Conservation (phyloP, 2,888 invertebrate species). For the Ornithoptera priamus region DNA sequence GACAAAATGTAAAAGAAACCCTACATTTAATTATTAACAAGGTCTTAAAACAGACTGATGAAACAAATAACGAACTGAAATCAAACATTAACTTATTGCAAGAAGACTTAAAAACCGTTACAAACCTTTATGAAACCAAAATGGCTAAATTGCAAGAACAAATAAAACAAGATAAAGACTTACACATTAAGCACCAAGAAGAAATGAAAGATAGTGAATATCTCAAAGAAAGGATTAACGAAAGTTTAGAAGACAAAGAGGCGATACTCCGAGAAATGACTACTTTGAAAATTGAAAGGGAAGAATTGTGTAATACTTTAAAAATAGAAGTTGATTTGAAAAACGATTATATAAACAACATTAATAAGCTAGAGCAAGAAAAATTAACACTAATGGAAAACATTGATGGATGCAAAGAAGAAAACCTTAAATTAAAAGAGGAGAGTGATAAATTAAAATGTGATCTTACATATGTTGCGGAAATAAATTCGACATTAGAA, state of each 20-base stretch:
- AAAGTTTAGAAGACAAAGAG: conserved; percentile 17
- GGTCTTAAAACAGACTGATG: conserved; percentile 27
- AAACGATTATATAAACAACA: conserved; percentile 31
- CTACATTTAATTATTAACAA: conserved; percentile 29
- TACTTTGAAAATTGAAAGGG: conserved; percentile 37
- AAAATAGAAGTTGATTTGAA: conserved; percentile 25
- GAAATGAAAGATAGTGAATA: conserved; percentile 43
- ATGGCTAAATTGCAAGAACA: conserved; percentile 37
- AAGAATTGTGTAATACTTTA: conserved; percentile 17
- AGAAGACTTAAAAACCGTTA: conserved; percentile 39
- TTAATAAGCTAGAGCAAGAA: conserved; percentile 31
- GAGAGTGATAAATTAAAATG: conserved; percentile 39
- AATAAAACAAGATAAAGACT: conserved; percentile 11
- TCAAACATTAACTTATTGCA: conserved; percentile 38
- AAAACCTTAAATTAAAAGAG: conserved; percentile 37
- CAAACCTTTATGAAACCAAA: conserved; percentile 37
- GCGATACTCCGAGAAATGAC: conserved; percentile 35
- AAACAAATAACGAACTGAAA: conserved; percentile 35
- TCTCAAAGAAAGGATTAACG: conserved; percentile 34
- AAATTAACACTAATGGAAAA: conserved; percentile 30
- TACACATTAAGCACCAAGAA: conserved; percentile 10
- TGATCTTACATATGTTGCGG: conserved; percentile 39
- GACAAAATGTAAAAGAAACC: conserved; percentile 33
- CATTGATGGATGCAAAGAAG: conserved; percentile 30
- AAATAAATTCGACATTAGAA: conserved; percentile 31